Evolutionary conservation across 2,797 vertebrate species (phyloP).

Genomic region (Anolis apletophallus): DNA sequence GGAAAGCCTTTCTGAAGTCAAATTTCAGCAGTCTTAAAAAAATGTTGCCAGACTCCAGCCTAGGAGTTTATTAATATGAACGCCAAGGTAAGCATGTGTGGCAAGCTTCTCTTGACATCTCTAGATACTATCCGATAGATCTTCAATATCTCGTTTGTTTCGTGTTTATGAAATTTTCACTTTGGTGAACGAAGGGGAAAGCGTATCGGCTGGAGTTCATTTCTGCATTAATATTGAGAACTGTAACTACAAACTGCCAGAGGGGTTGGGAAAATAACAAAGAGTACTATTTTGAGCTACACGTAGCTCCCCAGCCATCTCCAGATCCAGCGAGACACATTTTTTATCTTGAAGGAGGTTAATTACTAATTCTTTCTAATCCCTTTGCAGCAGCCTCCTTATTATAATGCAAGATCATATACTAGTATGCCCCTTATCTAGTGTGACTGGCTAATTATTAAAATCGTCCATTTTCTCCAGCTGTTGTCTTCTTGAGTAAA

Average conservation of each 20-base stretch:
- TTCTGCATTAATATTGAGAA: slow-evolving; percentile 25
- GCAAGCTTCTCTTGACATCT: slow-evolving; percentile 25
- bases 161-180: slow-evolving; percentile 20
- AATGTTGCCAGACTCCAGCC: neutral
- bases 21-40: neutral
- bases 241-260: slow-evolving; percentile 21
- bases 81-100: neutral
- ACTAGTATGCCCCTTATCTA: slow-evolving; percentile 58
- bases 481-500: slow-evolving; percentile 72
- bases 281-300: slow-evolving; percentile 39
- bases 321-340: slow-evolving; percentile 35
- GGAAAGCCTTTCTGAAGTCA: neutral
- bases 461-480: slow-evolving; percentile 69
- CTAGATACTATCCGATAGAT: neutral
- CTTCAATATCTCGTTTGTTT: slow-evolving; percentile 33
- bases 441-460: slow-evolving; percentile 70
- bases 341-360: slow-evolving; percentile 60
- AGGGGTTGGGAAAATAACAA: slow-evolving; percentile 36
- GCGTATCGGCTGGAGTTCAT: neutral
- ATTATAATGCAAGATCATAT: slow-evolving; percentile 63
- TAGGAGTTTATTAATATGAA: neutral
- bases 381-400: slow-evolving; percentile 54
- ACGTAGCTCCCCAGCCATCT: neutral
- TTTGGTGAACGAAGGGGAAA: slow-evolving; percentile 15
- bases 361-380: slow-evolving; percentile 57